Percentiles rank a stretch among this genome's conserved stretches.
Evolutionary conservation across 2,113 vertebrate genomes (phyloP).

Genomic region (Paraplagusia blochii): DNA sequence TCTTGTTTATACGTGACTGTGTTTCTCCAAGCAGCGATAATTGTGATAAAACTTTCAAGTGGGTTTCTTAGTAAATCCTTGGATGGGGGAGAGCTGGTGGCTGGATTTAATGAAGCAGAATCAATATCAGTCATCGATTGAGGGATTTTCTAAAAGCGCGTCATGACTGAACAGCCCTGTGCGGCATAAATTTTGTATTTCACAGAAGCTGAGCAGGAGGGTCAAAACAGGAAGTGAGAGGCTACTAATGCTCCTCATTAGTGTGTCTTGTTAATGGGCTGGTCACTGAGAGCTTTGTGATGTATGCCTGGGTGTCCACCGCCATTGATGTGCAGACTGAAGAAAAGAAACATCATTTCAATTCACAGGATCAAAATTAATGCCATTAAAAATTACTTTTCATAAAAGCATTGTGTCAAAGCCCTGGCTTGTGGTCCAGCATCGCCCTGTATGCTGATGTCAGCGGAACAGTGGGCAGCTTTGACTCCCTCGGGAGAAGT

Average conservation of each 20-base stretch:
- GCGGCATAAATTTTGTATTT: conserved; percentile 38
- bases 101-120: conserved; percentile 51
- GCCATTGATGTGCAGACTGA: conserved; percentile 5
- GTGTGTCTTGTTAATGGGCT: conserved; percentile 39
- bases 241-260: conserved; percentile 54
- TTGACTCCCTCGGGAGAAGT: too few relatives aligned
- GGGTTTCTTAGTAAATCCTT: conserved; percentile 29
- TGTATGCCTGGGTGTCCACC: conserved; percentile 27
- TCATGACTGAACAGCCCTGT: conserved; percentile 10
- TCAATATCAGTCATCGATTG: conserved; percentile 58
- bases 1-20: conserved; percentile 5
- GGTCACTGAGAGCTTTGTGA: conserved; percentile 39
- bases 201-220: conserved; percentile 28
- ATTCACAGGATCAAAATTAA: too few relatives aligned
- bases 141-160: conserved; percentile 35
- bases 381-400: too few relatives aligned
- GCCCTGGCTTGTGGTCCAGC: too few relatives aligned
- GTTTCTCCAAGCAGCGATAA: conserved; percentile 26
- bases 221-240: conserved; percentile 41
- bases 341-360: not conserved
- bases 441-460: too few relatives aligned
- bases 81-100: conserved; percentile 11
- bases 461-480: too few relatives aligned
- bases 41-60: conserved; percentile 34
- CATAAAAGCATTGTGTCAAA: too few relatives aligned